Conservation (phyloP, 2,797 vertebrate species). For the Pseudomugil gertrudae region DNA sequence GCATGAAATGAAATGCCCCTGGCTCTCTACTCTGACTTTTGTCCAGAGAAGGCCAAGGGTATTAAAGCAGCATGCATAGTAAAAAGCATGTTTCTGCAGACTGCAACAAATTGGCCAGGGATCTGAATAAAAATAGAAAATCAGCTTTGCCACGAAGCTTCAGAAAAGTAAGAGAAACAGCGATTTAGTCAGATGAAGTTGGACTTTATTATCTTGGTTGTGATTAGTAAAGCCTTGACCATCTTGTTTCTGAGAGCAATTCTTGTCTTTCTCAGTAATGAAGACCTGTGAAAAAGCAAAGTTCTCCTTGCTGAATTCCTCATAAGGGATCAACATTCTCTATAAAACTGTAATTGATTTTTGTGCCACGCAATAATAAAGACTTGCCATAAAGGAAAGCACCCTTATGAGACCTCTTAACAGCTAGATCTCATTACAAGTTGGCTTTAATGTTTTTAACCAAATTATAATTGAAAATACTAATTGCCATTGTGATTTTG, state of each 20-base stretch:
- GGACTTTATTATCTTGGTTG: neutral
- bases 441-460: conserved; percentile 50
- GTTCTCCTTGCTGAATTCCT: conserved; percentile 65
- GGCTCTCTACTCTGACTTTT: conserved; percentile 76
- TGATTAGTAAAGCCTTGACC: neutral
- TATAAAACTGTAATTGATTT: conserved; percentile 77
- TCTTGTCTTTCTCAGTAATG: conserved; percentile 46
- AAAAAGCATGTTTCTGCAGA: conserved; percentile 66
- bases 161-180: conserved; percentile 22
- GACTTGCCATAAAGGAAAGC: conserved; percentile 62
- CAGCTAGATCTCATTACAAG: conserved; percentile 61
- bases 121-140: conserved; percentile 71
- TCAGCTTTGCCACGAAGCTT: conserved; percentile 38
- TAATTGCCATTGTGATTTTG: conserved; percentile 51
- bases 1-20: conserved; percentile 83
- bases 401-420: conserved; percentile 66
- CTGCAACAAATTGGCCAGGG: conserved; percentile 69
- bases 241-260: conserved; percentile 12
- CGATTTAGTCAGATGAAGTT: conserved; percentile 1
- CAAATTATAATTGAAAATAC: conserved; percentile 55
- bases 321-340: conserved; percentile 67
- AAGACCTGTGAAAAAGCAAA: conserved; percentile 66
- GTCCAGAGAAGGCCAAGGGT: conserved; percentile 76
- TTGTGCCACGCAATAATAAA: conserved; percentile 68
- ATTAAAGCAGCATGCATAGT: conserved; percentile 74